Conservation (phyloP, 2,113 vertebrate genomes). For the Marmota monax region DNA sequence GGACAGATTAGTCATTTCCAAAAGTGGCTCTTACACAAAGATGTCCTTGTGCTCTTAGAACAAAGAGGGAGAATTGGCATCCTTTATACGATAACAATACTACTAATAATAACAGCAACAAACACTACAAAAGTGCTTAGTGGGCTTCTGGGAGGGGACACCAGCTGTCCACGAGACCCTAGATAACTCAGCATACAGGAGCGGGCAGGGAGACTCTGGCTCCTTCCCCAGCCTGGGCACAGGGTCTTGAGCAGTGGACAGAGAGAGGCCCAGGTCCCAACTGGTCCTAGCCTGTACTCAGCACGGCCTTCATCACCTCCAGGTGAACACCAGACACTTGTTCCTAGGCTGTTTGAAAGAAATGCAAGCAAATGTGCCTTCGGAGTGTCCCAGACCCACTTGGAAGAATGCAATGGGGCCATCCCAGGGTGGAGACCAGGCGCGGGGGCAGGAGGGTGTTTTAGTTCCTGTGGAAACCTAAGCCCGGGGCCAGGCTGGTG, state of each 20-base stretch:
- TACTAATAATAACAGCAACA: not conserved
- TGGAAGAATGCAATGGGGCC: not conserved
- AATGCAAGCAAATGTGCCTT: too few relatives aligned
- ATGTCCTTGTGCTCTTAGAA: not conserved
- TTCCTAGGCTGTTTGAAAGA: not conserved
- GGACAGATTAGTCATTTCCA: not conserved
- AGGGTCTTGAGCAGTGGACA: too few relatives aligned
- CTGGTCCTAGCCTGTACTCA: not conserved
- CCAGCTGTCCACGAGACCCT: not conserved
- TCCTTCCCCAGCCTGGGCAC: not conserved
- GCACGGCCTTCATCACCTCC: not conserved
- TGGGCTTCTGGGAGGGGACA: not conserved
- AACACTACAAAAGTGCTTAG: not conserved
- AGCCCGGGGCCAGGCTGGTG: not conserved
- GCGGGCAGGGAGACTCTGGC: not conserved
- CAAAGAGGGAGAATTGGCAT: not conserved
- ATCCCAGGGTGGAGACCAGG: not conserved
- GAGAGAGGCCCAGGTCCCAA: not conserved
- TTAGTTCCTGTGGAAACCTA: not conserved
- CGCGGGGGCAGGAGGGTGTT: fast-evolving
- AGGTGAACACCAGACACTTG: not conserved
- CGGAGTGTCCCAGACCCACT: not conserved
- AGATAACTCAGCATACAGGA: not conserved
- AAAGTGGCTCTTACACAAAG: not conserved
- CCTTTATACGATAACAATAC: not conserved